A percentile compares a stretch with the other conserved stretches of the same genome.
Conservation (phyloP, 2,113 vertebrate genomes). For the Cygnus atratus region DNA sequence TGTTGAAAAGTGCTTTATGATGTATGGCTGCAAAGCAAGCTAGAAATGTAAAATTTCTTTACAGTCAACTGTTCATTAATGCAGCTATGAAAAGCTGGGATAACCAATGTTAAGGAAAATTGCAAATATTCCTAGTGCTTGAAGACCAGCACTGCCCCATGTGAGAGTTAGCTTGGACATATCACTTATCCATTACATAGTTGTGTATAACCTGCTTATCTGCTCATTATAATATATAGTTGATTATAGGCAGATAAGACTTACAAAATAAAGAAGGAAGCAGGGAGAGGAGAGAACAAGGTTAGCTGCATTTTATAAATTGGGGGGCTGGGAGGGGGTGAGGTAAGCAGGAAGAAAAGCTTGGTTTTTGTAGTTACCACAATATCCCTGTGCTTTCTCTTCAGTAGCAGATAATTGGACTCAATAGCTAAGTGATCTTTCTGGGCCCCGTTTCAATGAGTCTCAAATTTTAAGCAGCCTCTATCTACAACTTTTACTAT, state of each 20-base stretch:
- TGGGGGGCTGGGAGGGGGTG: neutral
- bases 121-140: neutral
- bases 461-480: neutral
- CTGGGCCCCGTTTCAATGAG: neutral
- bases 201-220: neutral
- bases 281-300: neutral
- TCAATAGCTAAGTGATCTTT: neutral
- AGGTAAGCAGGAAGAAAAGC: neutral
- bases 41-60: slow-evolving; percentile 6
- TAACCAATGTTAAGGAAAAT: neutral
- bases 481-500: neutral
- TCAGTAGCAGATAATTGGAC: neutral
- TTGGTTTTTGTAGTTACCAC: neutral
- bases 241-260: neutral
- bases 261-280: neutral
- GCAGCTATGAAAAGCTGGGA: neutral
- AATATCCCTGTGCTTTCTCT: neutral
- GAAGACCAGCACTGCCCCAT: neutral
- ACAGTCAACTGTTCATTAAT: neutral
- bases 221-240: neutral
- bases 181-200: neutral
- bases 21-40: neutral
- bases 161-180: neutral
- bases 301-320: neutral
- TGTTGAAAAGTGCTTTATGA: slow-evolving; percentile 12